Conservation (phyloP, 1,140 invertebrate species). For the Drosophila yakuba region DNA sequence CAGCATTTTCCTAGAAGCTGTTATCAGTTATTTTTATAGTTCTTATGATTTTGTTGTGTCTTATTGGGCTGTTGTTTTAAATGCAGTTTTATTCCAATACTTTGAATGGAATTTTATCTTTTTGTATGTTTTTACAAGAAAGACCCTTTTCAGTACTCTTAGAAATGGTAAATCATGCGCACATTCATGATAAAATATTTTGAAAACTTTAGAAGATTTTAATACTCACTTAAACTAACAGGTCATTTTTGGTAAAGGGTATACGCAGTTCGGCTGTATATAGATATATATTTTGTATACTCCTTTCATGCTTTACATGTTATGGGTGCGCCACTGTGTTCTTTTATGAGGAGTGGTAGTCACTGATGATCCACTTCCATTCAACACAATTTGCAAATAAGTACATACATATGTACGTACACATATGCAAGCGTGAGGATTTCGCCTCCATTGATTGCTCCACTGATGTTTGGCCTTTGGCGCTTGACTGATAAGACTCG, state of each 20-base stretch:
- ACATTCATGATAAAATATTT: no score
- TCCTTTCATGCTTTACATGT: constrained; percentile 4
- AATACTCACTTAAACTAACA: not conserved
- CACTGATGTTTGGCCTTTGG: constrained; percentile 28
- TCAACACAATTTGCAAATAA: constrained; percentile 12
- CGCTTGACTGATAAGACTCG: constrained; percentile 40
- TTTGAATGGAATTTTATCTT: no score
- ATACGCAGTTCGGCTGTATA: not conserved
- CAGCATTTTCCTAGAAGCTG: not conserved
- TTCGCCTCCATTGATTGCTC: constrained; percentile 19
- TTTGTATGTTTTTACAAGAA: no score
- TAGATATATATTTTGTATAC: not conserved
- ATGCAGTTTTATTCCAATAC: no score
- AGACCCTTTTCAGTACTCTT: no score
- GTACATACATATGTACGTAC: not conserved
- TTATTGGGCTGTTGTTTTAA: not conserved
- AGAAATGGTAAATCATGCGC: no score
- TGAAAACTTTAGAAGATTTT: no score
- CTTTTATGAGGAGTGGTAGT: constrained; percentile 23
- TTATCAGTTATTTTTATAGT: not conserved
- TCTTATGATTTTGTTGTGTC: not conserved
- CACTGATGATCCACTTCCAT: constrained; percentile 22
- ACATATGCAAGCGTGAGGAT: constrained; percentile 3
- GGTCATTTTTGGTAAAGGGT: not conserved
- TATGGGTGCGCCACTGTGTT: constrained; percentile 48